Conservation (phyloP, 2,888 invertebrate genomes). For the Leptinotarsa haldemani region DNA sequence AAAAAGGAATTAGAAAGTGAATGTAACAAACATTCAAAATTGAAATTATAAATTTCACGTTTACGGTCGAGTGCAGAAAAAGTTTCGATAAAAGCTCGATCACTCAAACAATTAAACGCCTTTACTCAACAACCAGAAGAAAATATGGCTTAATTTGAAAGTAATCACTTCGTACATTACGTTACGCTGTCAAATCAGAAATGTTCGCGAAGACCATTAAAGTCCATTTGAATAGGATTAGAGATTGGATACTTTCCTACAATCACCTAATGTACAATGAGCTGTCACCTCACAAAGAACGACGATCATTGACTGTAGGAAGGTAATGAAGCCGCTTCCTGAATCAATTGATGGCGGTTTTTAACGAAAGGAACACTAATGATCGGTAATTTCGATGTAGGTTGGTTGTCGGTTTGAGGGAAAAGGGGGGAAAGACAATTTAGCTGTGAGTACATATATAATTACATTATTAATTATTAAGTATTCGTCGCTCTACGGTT, state of each 20-base stretch:
- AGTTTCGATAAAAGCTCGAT: background rate
- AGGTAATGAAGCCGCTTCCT: constrained; percentile 14
- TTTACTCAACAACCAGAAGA: background rate
- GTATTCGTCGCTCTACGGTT: too few relatives aligned
- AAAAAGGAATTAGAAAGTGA: constrained; percentile 3
- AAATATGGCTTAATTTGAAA: constrained; percentile 7
- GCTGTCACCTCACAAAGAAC: constrained; percentile 18
- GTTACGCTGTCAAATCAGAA: constrained; percentile 6
- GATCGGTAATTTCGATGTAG: background rate
- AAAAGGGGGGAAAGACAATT: background rate
- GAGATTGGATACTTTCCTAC: constrained; percentile 11
- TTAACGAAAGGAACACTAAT: constrained; percentile 2
- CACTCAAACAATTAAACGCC: constrained; percentile 4
- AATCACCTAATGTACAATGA: background rate
- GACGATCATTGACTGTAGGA: background rate
- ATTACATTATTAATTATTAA: too few relatives aligned
- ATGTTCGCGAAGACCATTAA: background rate
- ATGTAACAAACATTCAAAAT: constrained; percentile 8
- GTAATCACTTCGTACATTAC: background rate
- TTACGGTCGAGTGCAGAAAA: constrained; percentile 6
- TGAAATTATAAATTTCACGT: constrained; percentile 14
- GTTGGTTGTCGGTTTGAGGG: background rate
- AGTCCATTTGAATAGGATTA: constrained; percentile 16
- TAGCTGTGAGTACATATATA: background rate
- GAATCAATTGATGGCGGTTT: constrained; percentile 7